Conservation (phyloP, 2,888 invertebrate genomes). For the Endomychus coccineus region DNA sequence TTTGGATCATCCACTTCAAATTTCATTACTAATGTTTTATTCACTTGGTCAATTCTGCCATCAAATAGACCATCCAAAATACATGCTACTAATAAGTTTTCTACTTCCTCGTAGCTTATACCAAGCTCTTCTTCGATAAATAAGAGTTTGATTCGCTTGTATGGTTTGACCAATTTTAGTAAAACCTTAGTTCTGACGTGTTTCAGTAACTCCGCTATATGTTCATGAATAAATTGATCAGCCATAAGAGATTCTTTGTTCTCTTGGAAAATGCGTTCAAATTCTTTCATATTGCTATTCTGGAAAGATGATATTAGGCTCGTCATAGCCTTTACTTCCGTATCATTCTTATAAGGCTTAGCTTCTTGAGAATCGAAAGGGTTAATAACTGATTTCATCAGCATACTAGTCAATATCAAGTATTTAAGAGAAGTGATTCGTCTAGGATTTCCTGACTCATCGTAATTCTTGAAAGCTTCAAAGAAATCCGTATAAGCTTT, state of each 20-base stretch:
- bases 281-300: slow-evolving; percentile 94
- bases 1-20: slow-evolving; percentile 58
- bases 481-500: slow-evolving; percentile 99
- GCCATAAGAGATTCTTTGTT: slow-evolving; percentile 78
- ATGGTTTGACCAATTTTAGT: slow-evolving; percentile 91
- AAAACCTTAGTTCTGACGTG: slow-evolving; percentile 95
- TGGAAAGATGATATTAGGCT: slow-evolving; percentile 94
- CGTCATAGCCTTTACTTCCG: slow-evolving; percentile 97
- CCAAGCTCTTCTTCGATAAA: slow-evolving; percentile 91
- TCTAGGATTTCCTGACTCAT: slow-evolving; percentile 94
- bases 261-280: slow-evolving; percentile 88
- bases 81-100: slow-evolving; percentile 89
- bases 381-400: slow-evolving; percentile 98
- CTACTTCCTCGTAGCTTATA: slow-evolving; percentile 87
- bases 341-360: slow-evolving; percentile 98
- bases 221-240: slow-evolving; percentile 96
- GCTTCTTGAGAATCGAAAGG: slow-evolving; percentile 99
- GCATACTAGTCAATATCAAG: slow-evolving; percentile 94
- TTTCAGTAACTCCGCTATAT: slow-evolving; percentile 86
- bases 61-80: slow-evolving; percentile 87
- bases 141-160: slow-evolving; percentile 90
- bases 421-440: slow-evolving; percentile 96
- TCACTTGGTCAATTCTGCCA: slow-evolving; percentile 85
- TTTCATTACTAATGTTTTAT: slow-evolving; percentile 79
- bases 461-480: slow-evolving; percentile 99